These are phyloP conservation scores for Morus bassanus DNA, from an alignment of 2,797 vertebrate species.

Conservation along the genomic window DNA sequence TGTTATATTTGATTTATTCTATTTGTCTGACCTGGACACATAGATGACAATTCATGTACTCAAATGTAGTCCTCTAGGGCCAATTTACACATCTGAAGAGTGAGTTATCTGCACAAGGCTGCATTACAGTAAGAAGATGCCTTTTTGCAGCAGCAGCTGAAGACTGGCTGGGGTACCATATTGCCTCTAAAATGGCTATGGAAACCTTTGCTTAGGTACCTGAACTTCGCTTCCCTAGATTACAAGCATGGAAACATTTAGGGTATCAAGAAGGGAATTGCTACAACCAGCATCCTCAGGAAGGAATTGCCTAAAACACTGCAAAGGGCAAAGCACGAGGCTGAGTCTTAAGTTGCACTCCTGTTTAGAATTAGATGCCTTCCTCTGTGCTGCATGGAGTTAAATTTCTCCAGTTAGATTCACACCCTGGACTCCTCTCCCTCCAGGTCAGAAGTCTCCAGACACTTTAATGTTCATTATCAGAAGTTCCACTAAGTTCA, in stretches of 20 bases:
- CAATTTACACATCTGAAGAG: neutral
- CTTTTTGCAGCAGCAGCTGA: neutral
- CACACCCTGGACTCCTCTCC: neutral
- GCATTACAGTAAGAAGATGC: neutral
- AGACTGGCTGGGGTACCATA: neutral
- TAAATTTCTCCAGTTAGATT: neutral
- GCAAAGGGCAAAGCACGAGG: neutral
- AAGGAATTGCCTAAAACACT: neutral
- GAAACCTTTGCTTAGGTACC: neutral
- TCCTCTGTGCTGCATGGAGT: neutral
- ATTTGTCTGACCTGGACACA: neutral
- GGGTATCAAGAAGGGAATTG: neutral
- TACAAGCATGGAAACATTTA: neutral
- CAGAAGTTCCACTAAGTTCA: neutral
- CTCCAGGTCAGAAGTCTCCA: neutral
- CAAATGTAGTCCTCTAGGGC: neutral
- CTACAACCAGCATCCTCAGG: neutral
- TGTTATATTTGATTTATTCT: neutral
- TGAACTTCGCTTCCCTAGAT: neutral
- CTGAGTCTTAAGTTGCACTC: neutral
- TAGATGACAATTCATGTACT: neutral
- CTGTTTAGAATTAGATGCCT: neutral
- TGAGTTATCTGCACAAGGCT: neutral
- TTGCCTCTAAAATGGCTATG: neutral
- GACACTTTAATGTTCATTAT: neutral